Base-by-base conservation (phyloP, 2,888 invertebrate species). In the Lasioglossum lativentre region DNA sequence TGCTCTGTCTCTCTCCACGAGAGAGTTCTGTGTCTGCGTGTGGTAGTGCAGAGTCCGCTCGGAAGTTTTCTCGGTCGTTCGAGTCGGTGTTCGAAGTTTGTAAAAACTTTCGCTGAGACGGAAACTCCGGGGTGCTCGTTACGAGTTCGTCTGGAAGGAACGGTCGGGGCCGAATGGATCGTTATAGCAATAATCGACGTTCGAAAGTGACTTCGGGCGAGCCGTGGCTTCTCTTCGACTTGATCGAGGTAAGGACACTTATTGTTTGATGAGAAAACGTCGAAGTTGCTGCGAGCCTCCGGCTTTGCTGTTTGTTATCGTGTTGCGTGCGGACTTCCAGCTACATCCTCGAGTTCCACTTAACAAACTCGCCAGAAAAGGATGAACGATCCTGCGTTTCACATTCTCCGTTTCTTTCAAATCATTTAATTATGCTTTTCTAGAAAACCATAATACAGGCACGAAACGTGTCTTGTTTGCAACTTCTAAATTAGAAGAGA, bases 111-210 rank as follows among this genome's bases (percentile, higher is more conserved):
- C 79, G 68, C 47, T 75, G 84, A 52, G 77, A 81, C 81, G 74
- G 30, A 56, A 59, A 80, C 78, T 10, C 52, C 0, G 27, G 70
- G 79, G 78, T 85, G 78, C 81, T 85, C 86, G 86, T 86, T 70
- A 74, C 81, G 74, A 34, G 16, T 70, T 70, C 47, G 70, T 47
- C 16, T n/a, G n/a, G 42, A 45, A 70, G 45, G 12, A 42, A n/a
- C 38, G 70, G 70, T 70, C 10, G 59, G 38, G 19, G 4, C 27
- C 38, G 34, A 23, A 38, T 27, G 45, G 74, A 75, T n/a, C 27
- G 72, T 75, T 45, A 3, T 59, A 52, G 73, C 75, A 47, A 80
- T 84, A 40, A 34, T n/a, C 77, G 72, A 75, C 59, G 68, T 47
- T 52, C 23, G 14, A 34, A 47, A 14, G 84, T 80, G 14, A 19